Evolutionary conservation across 2,113 vertebrate species (phyloP).

Genomic region (Ammodytes dubius): DNA sequence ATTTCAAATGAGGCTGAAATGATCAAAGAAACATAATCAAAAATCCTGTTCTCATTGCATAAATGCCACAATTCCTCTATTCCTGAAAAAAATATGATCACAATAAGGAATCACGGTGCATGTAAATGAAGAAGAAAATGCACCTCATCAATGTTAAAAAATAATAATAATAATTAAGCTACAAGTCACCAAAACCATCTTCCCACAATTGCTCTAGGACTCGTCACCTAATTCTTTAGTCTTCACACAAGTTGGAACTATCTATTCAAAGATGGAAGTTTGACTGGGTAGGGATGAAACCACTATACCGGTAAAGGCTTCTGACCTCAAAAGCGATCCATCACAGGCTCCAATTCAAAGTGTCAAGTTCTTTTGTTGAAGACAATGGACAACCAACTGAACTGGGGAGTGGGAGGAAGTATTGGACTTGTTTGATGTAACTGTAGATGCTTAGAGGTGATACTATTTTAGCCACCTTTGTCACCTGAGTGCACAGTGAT

Average conservation of each 20-base stretch:
- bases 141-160: conserved; percentile 2
- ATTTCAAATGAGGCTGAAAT: background rate
- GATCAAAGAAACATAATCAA: background rate
- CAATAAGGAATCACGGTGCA: conserved; percentile 9
- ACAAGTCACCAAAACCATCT: conserved; percentile 47
- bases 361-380: conserved; percentile 80
- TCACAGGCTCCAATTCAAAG: conserved; percentile 82
- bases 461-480: conserved; percentile 76
- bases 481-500: conserved; percentile 68
- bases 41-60: background rate
- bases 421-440: conserved; percentile 84
- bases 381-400: conserved; percentile 79
- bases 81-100: conserved; percentile 26
- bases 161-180: background rate
- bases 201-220: conserved; percentile 67
- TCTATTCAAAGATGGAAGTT: conserved; percentile 72
- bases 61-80: background rate
- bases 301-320: conserved; percentile 79
- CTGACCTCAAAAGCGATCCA: conserved; percentile 84
- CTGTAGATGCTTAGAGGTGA: conserved; percentile 77
- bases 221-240: conserved; percentile 58
- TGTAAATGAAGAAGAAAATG: conserved; percentile 37
- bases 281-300: conserved; percentile 75
- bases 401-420: conserved; percentile 84
- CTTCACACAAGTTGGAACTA: conserved; percentile 59